phyloP scores from a whole-genome alignment of 2,797 vertebrate species.

The Microctenopoma stevenorrisi region DNA sequence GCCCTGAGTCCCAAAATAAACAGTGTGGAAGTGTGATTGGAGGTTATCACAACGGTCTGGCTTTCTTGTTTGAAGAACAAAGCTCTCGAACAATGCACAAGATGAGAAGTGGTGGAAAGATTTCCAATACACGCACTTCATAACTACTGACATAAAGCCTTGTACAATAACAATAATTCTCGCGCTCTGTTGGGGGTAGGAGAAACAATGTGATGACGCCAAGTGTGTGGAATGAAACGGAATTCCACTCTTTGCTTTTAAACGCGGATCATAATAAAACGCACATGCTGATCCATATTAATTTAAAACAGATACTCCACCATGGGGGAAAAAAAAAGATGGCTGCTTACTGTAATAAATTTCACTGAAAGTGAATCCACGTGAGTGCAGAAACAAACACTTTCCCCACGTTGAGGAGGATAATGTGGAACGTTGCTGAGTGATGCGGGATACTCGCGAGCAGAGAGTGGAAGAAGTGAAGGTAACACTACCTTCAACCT shows the following conservation, averaged over 20 bases:
- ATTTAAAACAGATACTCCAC: slow-evolving; percentile 49
- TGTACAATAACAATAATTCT: slow-evolving; percentile 10
- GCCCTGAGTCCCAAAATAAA: slow-evolving; percentile 58
- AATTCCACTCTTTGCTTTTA: slow-evolving; percentile 31
- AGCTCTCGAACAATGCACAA: slow-evolving; percentile 46
- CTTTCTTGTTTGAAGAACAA: slow-evolving; percentile 59
- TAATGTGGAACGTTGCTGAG: slow-evolving; percentile 22
- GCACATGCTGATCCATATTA: slow-evolving; percentile 28
- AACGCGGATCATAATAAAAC: slow-evolving; percentile 40
- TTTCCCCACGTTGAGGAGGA: background rate
- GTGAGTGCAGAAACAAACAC: slow-evolving; percentile 19
- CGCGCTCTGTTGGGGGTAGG: slow-evolving; percentile 8
- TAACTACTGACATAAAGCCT: slow-evolving; percentile 31
- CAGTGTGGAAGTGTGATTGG: slow-evolving; percentile 54
- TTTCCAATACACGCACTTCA: slow-evolving; percentile 20
- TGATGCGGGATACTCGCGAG: slow-evolving; percentile 20
- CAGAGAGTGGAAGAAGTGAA: slow-evolving; percentile 28
- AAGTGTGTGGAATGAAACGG: slow-evolving; percentile 31
- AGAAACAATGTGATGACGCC: slow-evolving; percentile 37
- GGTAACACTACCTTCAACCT: slow-evolving; percentile 64
- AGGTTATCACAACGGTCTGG: slow-evolving; percentile 67
- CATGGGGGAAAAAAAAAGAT: slow-evolving; percentile 9
- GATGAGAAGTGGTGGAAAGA: slow-evolving; percentile 37
- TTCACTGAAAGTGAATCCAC: slow-evolving; percentile 20
- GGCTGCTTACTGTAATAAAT: slow-evolving; percentile 19